These are phyloP conservation scores for Latrodectus hesperus DNA, from an alignment of 2,888 invertebrate genomes.

Conservation along the genomic window DNA sequence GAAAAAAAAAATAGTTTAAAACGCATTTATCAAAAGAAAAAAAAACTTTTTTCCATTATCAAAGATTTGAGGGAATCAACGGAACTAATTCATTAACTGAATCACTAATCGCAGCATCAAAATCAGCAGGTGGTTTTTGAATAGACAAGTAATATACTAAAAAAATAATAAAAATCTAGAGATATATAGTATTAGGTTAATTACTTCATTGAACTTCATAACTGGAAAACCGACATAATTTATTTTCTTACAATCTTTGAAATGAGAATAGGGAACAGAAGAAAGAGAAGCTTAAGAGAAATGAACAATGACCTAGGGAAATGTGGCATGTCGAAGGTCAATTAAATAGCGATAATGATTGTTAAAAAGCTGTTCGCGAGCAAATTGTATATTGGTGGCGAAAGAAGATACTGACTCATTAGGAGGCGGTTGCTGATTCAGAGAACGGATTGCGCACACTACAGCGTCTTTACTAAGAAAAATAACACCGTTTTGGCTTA, in stretches of 20 bases:
- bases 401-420: slow-evolving; percentile 21
- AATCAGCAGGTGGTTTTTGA: too few species aligned
- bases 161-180: neutral
- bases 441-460: neutral
- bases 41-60: too few species aligned
- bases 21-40: too few species aligned
- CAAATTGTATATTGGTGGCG: slow-evolving; percentile 11
- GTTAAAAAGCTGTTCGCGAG: slow-evolving; percentile 12
- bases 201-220: slow-evolving; percentile 21
- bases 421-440: slow-evolving; percentile 27
- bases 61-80: too few species aligned
- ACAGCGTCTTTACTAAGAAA: neutral
- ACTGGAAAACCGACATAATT: neutral
- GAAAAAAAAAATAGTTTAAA: too few species aligned
- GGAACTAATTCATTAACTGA: too few species aligned
- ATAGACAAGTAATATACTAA: neutral
- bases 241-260: neutral
- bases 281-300: slow-evolving; percentile 4
- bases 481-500: neutral
- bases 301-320: neutral
- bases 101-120: too few species aligned
- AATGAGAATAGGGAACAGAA: neutral
- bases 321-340: neutral
- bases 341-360: slow-evolving; percentile 25
- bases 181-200: neutral